A percentile compares a stretch with the other conserved stretches of the same genome.
Conservation (phyloP, 2,113 vertebrate species). For the Hydropotes inermis region DNA sequence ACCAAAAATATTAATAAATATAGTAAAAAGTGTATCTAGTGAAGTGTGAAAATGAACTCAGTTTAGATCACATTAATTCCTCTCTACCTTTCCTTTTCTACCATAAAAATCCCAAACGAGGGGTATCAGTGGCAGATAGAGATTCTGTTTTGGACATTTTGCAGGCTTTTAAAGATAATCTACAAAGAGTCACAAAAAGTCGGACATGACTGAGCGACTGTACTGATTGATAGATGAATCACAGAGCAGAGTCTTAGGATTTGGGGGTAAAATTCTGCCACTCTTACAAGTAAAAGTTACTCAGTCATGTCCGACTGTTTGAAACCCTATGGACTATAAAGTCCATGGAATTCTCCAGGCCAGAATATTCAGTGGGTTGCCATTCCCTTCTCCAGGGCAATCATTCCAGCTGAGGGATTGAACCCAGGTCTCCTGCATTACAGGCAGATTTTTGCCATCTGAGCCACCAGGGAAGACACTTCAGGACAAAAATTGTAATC, state of each 20-base stretch:
- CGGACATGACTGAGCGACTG: not conserved
- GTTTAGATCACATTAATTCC: not conserved
- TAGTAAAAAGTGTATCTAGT: not conserved
- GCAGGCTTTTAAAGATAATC: not conserved
- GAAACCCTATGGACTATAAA: not conserved
- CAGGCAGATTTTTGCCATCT: not conserved
- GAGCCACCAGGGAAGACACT: not conserved
- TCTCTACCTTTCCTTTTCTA: not conserved
- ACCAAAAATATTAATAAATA: not conserved
- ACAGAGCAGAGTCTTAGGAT: not conserved
- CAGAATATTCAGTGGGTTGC: not conserved
- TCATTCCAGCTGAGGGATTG: not conserved
- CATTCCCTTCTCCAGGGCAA: not conserved
- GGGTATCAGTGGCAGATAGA: not conserved
- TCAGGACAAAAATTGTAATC: not conserved
- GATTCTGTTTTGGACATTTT: not conserved
- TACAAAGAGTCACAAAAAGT: not conserved
- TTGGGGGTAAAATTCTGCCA: not conserved
- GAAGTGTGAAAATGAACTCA: not conserved
- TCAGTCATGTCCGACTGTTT: not conserved
- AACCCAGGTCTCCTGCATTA: not conserved
- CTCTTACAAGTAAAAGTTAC: not conserved
- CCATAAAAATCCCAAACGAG: not conserved
- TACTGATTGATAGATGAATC: not conserved
- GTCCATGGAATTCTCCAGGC: not conserved